Base-by-base conservation (phyloP, 35 echinoderm and acorn worm genomes). In the Strongylocentrotus purpuratus region DNA sequence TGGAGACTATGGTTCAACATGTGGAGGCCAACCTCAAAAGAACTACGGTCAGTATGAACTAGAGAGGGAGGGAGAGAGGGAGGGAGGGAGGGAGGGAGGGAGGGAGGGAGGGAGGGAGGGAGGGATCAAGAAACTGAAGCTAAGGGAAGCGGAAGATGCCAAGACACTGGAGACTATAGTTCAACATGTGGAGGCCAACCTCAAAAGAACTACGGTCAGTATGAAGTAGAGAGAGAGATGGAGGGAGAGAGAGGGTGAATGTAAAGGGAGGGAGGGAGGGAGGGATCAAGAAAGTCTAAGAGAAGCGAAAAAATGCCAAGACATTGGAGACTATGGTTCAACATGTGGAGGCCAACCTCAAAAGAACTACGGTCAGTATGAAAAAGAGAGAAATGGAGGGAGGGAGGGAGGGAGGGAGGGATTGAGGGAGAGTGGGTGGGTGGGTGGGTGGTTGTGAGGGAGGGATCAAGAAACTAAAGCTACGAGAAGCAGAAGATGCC, bases 1-100 rank as follows among this genome's bases (percentile, higher is more conserved):
- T 99, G 85, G 97, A 99, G 87, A 97, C 96, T 4, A 99, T 99
- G 97, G 97, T 99, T 5, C 97, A 99, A 86, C 97, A 99, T 85
- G 97, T 99, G 20, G 97, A 99, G 88, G 97, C 95, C 13, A 99
- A 99, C 85, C 95, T 99, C 14, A 99, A 96, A 86, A 97, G 97
- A 97, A 99, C 97, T 61, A 99, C 97, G 87, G 97, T 99, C 52
- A 97, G 96, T 88, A 89, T 33, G 65, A 7, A 55, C 2, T 55
- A 55, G 50, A 55, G 50, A 55, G 50, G 11, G 1, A 14, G 0
- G 50, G 50, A 55, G 5, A 55, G 50, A 55, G 50, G 11, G 50
- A 55, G 50, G 15, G 50, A 15, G 50, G 50, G 50, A 2, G 50
- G 50, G 8, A 11, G 50, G 50, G 50, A 55, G 9, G 50, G 50